Evolutionary conservation across 2,797 vertebrate species (phyloP), one percentile per base, ranked within the genome.

Genomic region (Poeciliopsis infans): DNA sequence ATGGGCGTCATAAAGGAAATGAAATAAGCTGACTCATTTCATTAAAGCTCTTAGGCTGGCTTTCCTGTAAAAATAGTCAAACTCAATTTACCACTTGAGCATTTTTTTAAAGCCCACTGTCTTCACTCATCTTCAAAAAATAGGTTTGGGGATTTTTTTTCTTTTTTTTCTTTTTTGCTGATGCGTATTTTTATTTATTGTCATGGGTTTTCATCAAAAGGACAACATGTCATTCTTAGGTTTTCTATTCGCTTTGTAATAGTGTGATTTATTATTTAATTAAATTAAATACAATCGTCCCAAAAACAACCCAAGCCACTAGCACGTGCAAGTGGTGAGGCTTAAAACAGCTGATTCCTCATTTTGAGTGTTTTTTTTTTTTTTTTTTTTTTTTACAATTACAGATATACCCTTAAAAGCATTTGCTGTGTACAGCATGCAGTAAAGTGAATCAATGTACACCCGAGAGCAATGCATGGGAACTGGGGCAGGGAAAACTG

Each of bases 1-100:
- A 59, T 61, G 74, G 53, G 31, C 20, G 72, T 28, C 8, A 75
- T 23, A 77, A 28, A 83, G 43, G 49, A 72, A 72, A 33, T 45
- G 16, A 70, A n/a, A 73, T 16, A 31, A 68, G 77, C 45, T 55
- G 76, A 72, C 47, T 76, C 12, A 11, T 76, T 81, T 15, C 33
- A 70, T 53, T 73, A 59, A 74, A 28, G 41, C 68, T 45, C 12
- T 25, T 25, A 16, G 0, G 2, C 3, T 45, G 46, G 12, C 25
- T 6, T 70, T 70, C 46, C 36, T 70, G n/a, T 70, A 16, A 46
- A 46, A 70, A 18, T 18, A 68, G 36, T 25, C 10, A 68, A 41
- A 68, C 33, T 66, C 31, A 18, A 0, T 66, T 66, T 39, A 23
- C 16, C 4, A 10, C 15, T 36, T 20, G 7, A 57, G 10, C 2